Base-by-base conservation (phyloP, 2,113 vertebrate species). In the Embiotoca jacksoni region DNA sequence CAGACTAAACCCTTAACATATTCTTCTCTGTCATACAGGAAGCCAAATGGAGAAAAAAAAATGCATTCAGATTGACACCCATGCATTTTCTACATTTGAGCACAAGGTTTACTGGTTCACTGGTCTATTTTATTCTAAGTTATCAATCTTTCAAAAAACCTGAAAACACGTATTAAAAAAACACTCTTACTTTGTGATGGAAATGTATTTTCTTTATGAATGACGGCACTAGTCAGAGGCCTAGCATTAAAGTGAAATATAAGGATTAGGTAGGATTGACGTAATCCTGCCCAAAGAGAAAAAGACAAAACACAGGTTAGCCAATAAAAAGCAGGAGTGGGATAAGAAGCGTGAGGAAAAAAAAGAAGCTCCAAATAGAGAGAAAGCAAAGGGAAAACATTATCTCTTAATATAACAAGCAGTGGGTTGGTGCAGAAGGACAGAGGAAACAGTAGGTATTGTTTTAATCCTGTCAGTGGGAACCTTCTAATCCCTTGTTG, bases 381-480 rank as follows among this genome's bases (percentile, higher is more conserved):
- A n/a, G 15, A 73, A 52, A 68, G 53, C 44, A 62, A 75, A 82
- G 46, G 61, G 13, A 86, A 86, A 86, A 69, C 63, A 90, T 80
- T 60, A 87, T 85, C 67, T 83, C 23, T 75, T 85, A 86, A 87
- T 86, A 74, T 87, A 86, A 78, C 41, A 80, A 76, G 73, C 36
- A 81, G 57, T 16, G 39, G 77, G 71, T 78, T 86, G 56, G 72
- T 72, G 78, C 72, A 52, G 69, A 84, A 82, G 68, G 77, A 87
- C 50, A 74, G 66, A 65, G 55, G 64, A 82, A 86, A 84, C 82
- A 79, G 68, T 82, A 80, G 86, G 88, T 88, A 92, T 91, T 90
- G 84, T 89, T 91, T 93, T 93, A 93, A 93, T 93, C 92, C 85
- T 83, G 87, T 90, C 91, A 89, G 75, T 80, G 69, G 88, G 74